phyloP scores from a whole-genome alignment of 1,140 invertebrate species.

The Pseudomyrmex gracilis region DNA sequence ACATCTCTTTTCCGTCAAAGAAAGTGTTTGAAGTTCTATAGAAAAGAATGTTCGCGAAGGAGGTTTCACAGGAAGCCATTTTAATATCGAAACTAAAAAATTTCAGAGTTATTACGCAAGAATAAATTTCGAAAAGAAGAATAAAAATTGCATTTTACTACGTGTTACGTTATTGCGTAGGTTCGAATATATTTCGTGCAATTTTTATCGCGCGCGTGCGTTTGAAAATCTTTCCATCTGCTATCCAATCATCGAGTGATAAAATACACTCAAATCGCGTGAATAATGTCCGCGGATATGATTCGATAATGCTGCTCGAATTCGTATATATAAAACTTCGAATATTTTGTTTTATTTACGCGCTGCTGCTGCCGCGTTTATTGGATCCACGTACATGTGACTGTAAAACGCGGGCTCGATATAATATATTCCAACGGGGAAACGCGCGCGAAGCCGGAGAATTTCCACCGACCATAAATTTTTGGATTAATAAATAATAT shows the following conservation, averaged over 20 bases:
- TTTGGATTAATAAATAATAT: constrained; percentile 55
- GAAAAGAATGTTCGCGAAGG: constrained; percentile 8
- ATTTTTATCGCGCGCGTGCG: background rate
- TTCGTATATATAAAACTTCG: constrained; percentile 2
- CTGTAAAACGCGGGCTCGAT: constrained; percentile 38
- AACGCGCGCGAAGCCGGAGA: constrained; percentile 27
- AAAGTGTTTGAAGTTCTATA: constrained; percentile 20
- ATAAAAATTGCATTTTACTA: background rate
- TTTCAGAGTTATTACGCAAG: background rate
- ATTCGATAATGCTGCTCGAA: constrained; percentile 13
- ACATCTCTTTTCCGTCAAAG: background rate
- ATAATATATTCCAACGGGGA: constrained; percentile 24
- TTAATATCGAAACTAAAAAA: constrained; percentile 31
- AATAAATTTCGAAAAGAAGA: background rate
- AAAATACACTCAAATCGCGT: constrained; percentile 11
- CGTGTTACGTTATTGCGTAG: too few species aligned
- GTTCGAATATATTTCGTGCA: too few species aligned
- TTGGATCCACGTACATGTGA: constrained; percentile 17
- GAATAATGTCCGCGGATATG: constrained; percentile 29
- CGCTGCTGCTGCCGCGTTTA: constrained; percentile 28
- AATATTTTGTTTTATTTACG: constrained; percentile 53
- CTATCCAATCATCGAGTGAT: background rate
- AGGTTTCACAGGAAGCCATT: constrained; percentile 15
- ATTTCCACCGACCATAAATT: constrained; percentile 38
- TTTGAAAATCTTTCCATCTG: background rate